phyloP scores from a whole-genome alignment of 2,113 vertebrate species.

The Serilophus lunatus region DNA sequence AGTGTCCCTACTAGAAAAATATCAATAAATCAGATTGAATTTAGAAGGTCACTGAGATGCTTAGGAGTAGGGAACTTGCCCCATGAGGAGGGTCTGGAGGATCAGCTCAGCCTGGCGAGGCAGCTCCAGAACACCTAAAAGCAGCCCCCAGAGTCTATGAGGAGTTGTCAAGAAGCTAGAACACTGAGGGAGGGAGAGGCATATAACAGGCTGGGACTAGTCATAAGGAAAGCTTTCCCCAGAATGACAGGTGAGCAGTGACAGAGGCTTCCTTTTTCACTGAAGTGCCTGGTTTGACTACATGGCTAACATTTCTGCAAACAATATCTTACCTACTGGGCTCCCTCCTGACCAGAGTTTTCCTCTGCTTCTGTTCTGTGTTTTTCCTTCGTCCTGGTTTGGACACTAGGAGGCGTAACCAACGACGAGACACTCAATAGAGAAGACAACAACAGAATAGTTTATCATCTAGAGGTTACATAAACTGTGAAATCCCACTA shows the following conservation, averaged over 20 bases:
- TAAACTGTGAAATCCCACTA: too few relatives aligned
- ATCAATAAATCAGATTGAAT: not conserved
- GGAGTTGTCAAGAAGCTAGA: rapidly evolving
- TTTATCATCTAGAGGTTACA: too few relatives aligned
- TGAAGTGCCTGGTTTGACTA: not conserved
- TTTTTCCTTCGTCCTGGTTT: too few relatives aligned
- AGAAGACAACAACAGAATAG: too few relatives aligned
- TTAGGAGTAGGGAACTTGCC: rapidly evolving
- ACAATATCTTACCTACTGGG: not conserved
- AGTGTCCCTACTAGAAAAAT: not conserved
- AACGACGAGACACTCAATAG: too few relatives aligned
- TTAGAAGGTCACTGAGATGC: not conserved
- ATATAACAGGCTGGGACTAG: rapidly evolving
- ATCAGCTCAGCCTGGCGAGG: not conserved
- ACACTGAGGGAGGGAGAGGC: rapidly evolving
- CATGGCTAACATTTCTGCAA: not conserved
- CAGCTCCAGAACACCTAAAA: not conserved
- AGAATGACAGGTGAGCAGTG: not conserved
- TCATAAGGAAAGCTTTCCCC: not conserved
- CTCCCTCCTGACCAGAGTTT: not conserved
- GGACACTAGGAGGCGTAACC: too few relatives aligned
- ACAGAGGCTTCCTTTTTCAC: not conserved
- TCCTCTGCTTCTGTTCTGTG: not conserved
- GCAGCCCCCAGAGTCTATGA: rapidly evolving
- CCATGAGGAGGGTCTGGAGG: not conserved